Evolutionary conservation across 2,888 invertebrate genomes (phyloP).

Genomic region (Heteromurus nitidus): DNA sequence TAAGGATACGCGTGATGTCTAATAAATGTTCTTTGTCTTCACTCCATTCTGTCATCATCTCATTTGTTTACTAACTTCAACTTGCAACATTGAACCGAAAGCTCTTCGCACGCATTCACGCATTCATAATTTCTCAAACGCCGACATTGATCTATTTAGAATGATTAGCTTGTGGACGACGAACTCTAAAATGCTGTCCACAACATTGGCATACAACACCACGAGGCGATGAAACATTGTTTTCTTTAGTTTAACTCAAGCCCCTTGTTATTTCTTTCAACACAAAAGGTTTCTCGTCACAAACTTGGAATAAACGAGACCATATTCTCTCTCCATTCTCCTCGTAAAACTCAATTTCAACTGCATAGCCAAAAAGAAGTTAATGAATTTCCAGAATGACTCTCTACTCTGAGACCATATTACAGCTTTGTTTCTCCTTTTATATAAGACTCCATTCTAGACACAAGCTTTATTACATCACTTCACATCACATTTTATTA

Average conservation of each 20-base stretch:
- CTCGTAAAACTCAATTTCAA: background rate
- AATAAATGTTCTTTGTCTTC: background rate
- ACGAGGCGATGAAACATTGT: background rate
- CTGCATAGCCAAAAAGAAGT: background rate
- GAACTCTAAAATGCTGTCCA: too few species aligned
- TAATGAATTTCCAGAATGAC: background rate
- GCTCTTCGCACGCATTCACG: too few species aligned
- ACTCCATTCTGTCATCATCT: too few species aligned
- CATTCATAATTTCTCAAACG: slow-evolving; percentile 18
- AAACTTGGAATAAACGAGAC: too few species aligned
- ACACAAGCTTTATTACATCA: too few species aligned
- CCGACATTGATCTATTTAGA: slow-evolving; percentile 52
- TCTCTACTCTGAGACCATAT: background rate
- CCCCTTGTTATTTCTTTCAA: background rate
- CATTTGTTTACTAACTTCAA: too few species aligned
- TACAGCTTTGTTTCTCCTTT: background rate
- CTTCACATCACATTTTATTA: too few species aligned
- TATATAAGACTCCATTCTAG: too few species aligned
- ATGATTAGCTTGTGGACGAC: too few species aligned
- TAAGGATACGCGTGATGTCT: too few species aligned
- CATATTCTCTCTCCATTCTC: too few species aligned
- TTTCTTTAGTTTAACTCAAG: background rate
- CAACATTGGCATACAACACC: background rate
- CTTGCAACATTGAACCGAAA: too few species aligned
- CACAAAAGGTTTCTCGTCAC: background rate